Base-by-base conservation (phyloP, 2,113 vertebrate genomes). In the Holacanthus passer region DNA sequence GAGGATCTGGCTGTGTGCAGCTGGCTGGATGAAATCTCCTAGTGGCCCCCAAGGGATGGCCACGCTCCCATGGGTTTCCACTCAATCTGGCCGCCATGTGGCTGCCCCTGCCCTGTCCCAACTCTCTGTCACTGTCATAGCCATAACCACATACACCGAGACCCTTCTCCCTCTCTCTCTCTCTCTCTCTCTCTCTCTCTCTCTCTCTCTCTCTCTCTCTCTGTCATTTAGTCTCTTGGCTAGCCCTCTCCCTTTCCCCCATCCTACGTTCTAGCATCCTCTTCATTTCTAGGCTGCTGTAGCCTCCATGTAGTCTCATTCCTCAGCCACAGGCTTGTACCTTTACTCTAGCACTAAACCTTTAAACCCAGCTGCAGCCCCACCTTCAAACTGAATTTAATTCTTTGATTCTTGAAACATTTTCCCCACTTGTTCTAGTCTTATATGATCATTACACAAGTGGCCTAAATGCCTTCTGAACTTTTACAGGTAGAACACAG, bases 1-100 rank as follows among this genome's bases (percentile, higher is more conserved):
- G 91, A 93, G 90, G 91, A 58, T 81, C 84, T 87, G 86, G 91
- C 91, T 93, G 92, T 93, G 91, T 94, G 92, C 93, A 94, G 90
- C 94, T 95, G 95, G 92, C 94, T 86, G 82, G 84, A 75, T 93
- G 85, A 93, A 91, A 91, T 92, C 86, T 90, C 87, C 77, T 69
- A 78, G 81, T 76, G 81, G 81, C 83, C 89, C 94, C 90, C 86
- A 35, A 88, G 94, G 93, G 92, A 94, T 68, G 67, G 75, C 52
- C 82, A 71, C 60, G 62, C 67, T 91, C 89, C 90, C 91, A 77
- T 85, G 93, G 91, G 92, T 89, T 85, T 86, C 43, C 77, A 74
- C 80, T 87, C 90, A 93, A 65, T 92, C 94, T 92, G 92, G 87
- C 81, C 19, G 68, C 73, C 80, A 73, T 75, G 72, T 88, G 39